A percentile compares a stretch with the other conserved stretches of the same genome.
Evolutionary conservation across 1,140 invertebrate species (phyloP).

Genomic region (Brachionus paranguensis): DNA sequence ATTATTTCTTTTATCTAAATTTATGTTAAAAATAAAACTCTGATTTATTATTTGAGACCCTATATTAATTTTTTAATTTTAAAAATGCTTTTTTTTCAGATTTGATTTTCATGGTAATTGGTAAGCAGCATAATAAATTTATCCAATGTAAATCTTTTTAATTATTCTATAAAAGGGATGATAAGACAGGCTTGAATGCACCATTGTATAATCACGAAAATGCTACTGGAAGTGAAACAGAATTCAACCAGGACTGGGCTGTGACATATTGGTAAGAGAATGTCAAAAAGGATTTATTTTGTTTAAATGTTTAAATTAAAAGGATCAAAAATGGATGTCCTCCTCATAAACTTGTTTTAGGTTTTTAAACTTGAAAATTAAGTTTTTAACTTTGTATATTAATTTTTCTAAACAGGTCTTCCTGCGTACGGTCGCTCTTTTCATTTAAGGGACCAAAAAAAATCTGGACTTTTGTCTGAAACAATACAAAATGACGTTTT

Average conservation of each 20-base stretch:
- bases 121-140: background rate
- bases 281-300: background rate
- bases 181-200: conserved; percentile 64
- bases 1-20: background rate
- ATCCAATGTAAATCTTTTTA: background rate
- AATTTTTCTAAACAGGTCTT: conserved; percentile 66
- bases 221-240: conserved; percentile 42
- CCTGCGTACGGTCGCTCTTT: conserved; percentile 81
- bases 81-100: background rate
- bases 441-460: conserved; percentile 47
- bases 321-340: conserved; percentile 38
- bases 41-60: too few relatives aligned
- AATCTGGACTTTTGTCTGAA: background rate
- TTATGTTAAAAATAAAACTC: background rate
- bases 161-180: conserved; percentile 62
- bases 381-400: conserved; percentile 56
- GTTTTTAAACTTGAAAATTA: background rate
- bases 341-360: conserved; percentile 21
- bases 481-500: background rate
- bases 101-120: conserved; percentile 43
- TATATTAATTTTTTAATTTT: background rate
- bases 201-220: conserved; percentile 47
- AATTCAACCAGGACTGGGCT: conserved; percentile 35
- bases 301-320: background rate
- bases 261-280: conserved; percentile 19